These are phyloP conservation scores for Lepidurus couesii DNA, from an alignment of 1,140 invertebrate species.

Conservation along the genomic window DNA sequence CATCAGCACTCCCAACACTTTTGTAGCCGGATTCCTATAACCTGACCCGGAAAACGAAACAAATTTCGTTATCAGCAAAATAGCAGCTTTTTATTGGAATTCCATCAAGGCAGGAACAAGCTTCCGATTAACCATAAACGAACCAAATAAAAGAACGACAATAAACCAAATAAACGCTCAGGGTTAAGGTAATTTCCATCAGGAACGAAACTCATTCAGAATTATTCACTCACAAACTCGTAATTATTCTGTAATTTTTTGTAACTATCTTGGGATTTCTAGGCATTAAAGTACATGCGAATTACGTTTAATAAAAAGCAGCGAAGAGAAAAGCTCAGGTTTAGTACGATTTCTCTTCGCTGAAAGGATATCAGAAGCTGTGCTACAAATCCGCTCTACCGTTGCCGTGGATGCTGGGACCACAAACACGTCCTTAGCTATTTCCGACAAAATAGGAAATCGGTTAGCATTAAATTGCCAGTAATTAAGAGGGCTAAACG, in stretches of 20 bases:
- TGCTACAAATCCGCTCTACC: background rate
- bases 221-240: background rate
- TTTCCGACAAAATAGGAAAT: background rate
- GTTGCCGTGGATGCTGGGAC: constrained; percentile 10
- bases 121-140: too few relatives aligned
- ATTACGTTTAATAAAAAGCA: background rate
- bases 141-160: too few relatives aligned
- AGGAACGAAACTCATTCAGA: background rate
- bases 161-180: too few relatives aligned
- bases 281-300: too few relatives aligned
- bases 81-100: background rate
- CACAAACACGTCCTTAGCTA: background rate
- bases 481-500: background rate
- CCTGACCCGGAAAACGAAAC: background rate
- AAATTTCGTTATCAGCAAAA: background rate
- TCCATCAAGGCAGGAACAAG: background rate
- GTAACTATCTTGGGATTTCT: background rate
- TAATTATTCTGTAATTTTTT: background rate
- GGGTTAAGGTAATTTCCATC: background rate
- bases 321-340: background rate
- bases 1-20: too few relatives aligned
- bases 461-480: background rate
- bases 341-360: background rate
- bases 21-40: too few relatives aligned
- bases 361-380: background rate